Evolutionary conservation across 1,140 invertebrate species (phyloP), one percentile per base, ranked within the genome.

Genomic region (Sipha flava): DNA sequence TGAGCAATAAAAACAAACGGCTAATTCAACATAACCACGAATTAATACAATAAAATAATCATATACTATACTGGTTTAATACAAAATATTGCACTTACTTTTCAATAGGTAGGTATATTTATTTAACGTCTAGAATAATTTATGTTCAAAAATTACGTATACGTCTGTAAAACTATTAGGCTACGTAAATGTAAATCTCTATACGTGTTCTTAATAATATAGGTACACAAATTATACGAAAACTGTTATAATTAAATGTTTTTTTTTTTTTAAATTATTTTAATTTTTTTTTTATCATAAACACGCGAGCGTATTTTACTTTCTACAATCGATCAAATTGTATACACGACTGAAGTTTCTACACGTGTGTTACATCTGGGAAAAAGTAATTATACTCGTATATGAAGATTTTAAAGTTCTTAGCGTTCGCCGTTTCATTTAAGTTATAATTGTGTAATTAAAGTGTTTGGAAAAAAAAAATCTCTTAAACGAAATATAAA

Each of bases 51-150:
- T 40, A 40, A 40, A 6, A 40, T 40, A 40, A 40, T 40, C 37
- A 40, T 18, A 29, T 31, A 29, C 26, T 29, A 70, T 49, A 3
- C 16, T 47, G 66, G 14, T 47, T 31, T 45, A 70, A 47, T 70
- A 47, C 66, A 40, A 59, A 59, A 77, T 77, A 77, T 77, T 77
- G 73, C 73, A 77, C 73, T 59, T 77, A 77, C 16, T 40, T 75
- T 77, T 77, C 73, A 59, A 77, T 77, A 77, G 73, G 54, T 59
- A 4, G 54, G 52, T 77, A 59, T 37, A 57, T 23, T 75, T 43
- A 26, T 52, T 75, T 37, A 75, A 57, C 7, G 29, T 75, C 26
- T 52, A 75, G 16, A 75, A 34, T 75, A 52, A 59, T 26, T 14
- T 7, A 52, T 16, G 16, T 52, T 4, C 21, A 52, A n/a, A n/a